Base-by-base conservation (phyloP, 2,888 invertebrate genomes). In the Cerastoderma edule region DNA sequence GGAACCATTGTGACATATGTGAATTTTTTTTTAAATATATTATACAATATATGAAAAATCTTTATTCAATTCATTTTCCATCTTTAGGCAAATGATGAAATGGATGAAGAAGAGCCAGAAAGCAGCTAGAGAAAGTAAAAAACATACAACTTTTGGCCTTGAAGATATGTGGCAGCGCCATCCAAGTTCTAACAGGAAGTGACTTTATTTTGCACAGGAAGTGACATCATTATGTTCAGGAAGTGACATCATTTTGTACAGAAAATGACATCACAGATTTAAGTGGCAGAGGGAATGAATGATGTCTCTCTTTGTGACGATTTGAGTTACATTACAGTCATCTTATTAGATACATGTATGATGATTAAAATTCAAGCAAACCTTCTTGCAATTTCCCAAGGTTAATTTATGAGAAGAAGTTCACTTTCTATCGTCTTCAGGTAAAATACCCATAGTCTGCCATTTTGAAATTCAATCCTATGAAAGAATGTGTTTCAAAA, bases 191-290 rank as follows among this genome's bases (percentile, higher is more conserved):
- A n/a, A n/a, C 50, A 22, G 13, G 24, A 27, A 27, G 53, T 24
- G n/a, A 53, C 24, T 28, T 28, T 27, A 28, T 13, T 28, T n/a
- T 53, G 24, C 13, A 13, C 2, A 56, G 56, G 56, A 56, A 56
- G 10, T 30, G 56, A 16, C 28, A 56, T 56, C 30, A 56, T 56
- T 56, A 32, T 13, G 24, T 24, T n/a, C 35, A 60, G 60, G 60
- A 60, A 60, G 60, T 60, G 60, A 60, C 60, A 39, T 60, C 39
- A 39, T 60, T 53, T 10, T 39, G 60, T 60, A 33, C 22, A 35
- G 60, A 27, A 60, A 39, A 10, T 56, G 56, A 56, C 24, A 28
- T 56, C 30, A 30, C 30, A 22, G 50, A 24, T 22, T 3, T 3
- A 2, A n/a, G n/a, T 24, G 24, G n/a, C n/a, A 50, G 22, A 24